Percentiles rank a stretch among this genome's conserved stretches.
phyloP scores from a whole-genome alignment of 1,140 invertebrate species.

The Zaprionus gabonicus region DNA sequence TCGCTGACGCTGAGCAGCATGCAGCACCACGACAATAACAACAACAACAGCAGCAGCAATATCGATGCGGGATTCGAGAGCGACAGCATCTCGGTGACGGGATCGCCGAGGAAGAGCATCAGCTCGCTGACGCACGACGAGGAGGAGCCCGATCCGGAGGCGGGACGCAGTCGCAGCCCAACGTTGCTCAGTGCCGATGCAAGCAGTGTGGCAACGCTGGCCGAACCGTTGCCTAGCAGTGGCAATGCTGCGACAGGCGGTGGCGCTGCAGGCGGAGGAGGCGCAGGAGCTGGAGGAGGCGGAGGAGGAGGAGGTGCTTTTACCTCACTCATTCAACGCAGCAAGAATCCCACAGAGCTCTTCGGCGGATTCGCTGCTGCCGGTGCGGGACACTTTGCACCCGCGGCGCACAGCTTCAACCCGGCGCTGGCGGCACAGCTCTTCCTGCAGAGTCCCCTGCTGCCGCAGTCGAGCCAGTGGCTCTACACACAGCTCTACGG shows the following conservation, averaged over 20 bases:
- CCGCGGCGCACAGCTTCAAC: constrained; percentile 86
- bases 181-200: constrained; percentile 44
- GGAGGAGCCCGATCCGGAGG: constrained; percentile 57
- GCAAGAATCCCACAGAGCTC: constrained; percentile 72
- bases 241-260: not conserved
- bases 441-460: constrained; percentile 89
- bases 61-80: constrained; percentile 85
- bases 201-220: constrained; percentile 37
- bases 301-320: constrained; percentile 71
- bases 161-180: constrained; percentile 40
- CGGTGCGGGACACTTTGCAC: constrained; percentile 67
- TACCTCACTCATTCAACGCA: constrained; percentile 80
- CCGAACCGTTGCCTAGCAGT: constrained; percentile 7
- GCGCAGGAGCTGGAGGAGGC: constrained; percentile 4
- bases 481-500: constrained; percentile 90
- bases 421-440: constrained; percentile 89
- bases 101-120: constrained; percentile 84
- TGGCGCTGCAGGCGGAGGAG: not conserved
- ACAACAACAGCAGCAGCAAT: constrained; percentile 74
- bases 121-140: constrained; percentile 64
- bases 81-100: constrained; percentile 89
- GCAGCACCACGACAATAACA: constrained; percentile 70
- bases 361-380: constrained; percentile 85
- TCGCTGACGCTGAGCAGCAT: constrained; percentile 64
- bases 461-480: constrained; percentile 90